phyloP scores from a whole-genome alignment of 1,140 invertebrate genomes.

The Ladona fulva region DNA sequence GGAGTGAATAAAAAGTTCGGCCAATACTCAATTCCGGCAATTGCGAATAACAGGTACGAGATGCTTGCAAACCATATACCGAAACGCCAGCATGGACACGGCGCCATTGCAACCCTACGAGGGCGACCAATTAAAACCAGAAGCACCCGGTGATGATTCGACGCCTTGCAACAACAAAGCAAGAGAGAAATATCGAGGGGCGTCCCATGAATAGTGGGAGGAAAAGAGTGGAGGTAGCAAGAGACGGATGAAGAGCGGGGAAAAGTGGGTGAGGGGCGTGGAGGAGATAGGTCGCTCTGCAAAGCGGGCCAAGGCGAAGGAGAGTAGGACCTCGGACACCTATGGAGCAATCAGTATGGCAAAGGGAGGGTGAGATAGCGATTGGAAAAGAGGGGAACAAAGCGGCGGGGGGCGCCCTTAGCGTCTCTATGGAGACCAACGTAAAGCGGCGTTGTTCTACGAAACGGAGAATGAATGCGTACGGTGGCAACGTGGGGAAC shows the following conservation, averaged over 20 bases:
- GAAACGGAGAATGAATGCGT: too few relatives aligned
- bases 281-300: background rate
- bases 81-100: too few relatives aligned
- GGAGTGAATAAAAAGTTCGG: too few relatives aligned
- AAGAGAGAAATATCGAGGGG: too few relatives aligned
- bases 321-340: background rate
- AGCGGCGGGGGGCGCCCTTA: background rate
- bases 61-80: too few relatives aligned
- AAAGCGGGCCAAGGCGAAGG: background rate
- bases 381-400: background rate
- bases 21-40: too few relatives aligned
- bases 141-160: too few relatives aligned
- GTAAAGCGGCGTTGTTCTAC: background rate
- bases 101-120: too few relatives aligned
- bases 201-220: background rate
- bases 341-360: background rate
- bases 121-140: too few relatives aligned
- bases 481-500: too few relatives aligned
- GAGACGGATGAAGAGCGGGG: background rate
- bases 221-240: background rate
- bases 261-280: slow-evolving; percentile 1
- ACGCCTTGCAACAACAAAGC: too few relatives aligned
- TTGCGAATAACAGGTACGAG: too few relatives aligned
- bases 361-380: background rate
- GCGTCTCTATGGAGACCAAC: background rate